Evolutionary conservation across 2,797 vertebrate genomes (phyloP), one percentile per base, ranked within the genome.

Genomic region (Pitangus sulphuratus): DNA sequence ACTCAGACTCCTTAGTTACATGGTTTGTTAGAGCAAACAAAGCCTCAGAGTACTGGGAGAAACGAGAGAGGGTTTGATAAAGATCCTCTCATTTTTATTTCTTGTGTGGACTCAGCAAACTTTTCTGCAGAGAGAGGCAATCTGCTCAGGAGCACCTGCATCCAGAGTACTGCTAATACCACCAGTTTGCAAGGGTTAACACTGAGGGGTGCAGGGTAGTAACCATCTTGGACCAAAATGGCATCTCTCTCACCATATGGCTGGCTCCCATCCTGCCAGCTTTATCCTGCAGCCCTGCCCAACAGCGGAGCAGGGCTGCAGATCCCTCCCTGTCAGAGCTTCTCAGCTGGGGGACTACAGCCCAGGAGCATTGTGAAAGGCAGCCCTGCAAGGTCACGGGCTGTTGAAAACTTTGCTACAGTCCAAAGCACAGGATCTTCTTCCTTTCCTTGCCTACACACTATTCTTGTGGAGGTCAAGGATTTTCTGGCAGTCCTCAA

Each of bases 41-140:
- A 87, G 33, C 69, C 47, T 65, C 20, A 20, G 42, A 91, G 65
- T 45, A 60, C 76, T 54, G 47, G 75, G 47, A 74, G 75, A 86
- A 84, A 48, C 45, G 45, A 40, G 61, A 78, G 40, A 44, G 26
- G 18, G 18, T 81, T 87, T 89, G 93, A 68, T 90, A 89, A 85
- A 80, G 78, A 89, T 66, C 56, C 40, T 95, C 33, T 89, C 76
- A 70, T 76, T 96, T 87, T 89, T 64, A 72, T 93, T 90, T 89
- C 78, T 92, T 89, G 40, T 64, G 60, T 83, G 48, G 71, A 77
- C 64, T 92, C 82, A 54, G 75, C 72, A 93, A 56, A 70, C 6
- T 10, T 77, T 85, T 77, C 76, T 91, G 76, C 91, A 92, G 82
- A 74, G 51, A 80, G 31, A 42, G 60, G 70, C 51, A 82, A 35